Conservation (phyloP, 2,888 invertebrate genomes). For the Parnassius smintheus region DNA sequence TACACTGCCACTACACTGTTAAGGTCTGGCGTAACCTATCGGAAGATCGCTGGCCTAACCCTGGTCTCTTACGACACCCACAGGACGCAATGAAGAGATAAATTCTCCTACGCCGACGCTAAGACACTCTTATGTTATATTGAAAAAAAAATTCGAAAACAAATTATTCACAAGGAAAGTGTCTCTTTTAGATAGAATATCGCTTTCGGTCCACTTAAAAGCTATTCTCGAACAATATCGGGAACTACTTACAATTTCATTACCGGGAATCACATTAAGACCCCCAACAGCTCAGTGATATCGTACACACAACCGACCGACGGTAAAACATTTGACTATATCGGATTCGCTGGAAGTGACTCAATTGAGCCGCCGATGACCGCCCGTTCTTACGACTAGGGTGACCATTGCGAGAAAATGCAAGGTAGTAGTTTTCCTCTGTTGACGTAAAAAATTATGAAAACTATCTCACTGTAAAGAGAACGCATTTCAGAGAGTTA, state of each 20-base stretch:
- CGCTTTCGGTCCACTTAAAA: constrained; percentile 24
- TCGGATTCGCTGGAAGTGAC: constrained; percentile 55
- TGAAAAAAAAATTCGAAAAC: too few species aligned
- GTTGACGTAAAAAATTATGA: too few species aligned
- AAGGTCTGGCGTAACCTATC: too few species aligned
- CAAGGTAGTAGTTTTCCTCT: too few species aligned
- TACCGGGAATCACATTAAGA: constrained; percentile 53
- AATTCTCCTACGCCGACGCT: too few species aligned
- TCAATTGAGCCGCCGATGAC: constrained; percentile 61
- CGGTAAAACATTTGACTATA: constrained; percentile 51
- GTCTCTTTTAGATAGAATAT: constrained; percentile 22
- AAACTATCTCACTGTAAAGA: too few species aligned
- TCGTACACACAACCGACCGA: constrained; percentile 44
- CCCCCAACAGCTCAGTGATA: constrained; percentile 55
- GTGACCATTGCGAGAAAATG: constrained; percentile 10
- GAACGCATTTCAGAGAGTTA: too few species aligned
- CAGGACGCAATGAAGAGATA: too few species aligned
- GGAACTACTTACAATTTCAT: constrained; percentile 43
- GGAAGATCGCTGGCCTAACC: too few species aligned
- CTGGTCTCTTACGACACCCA: too few species aligned
- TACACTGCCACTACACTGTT: too few species aligned
- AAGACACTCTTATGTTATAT: too few species aligned
- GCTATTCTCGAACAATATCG: constrained; percentile 29
- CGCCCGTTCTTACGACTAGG: constrained; percentile 43
- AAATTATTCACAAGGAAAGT: background rate